These are phyloP conservation scores for Pelecanoides urinatrix DNA, from an alignment of 2,113 vertebrate species.

Conservation along the genomic window DNA sequence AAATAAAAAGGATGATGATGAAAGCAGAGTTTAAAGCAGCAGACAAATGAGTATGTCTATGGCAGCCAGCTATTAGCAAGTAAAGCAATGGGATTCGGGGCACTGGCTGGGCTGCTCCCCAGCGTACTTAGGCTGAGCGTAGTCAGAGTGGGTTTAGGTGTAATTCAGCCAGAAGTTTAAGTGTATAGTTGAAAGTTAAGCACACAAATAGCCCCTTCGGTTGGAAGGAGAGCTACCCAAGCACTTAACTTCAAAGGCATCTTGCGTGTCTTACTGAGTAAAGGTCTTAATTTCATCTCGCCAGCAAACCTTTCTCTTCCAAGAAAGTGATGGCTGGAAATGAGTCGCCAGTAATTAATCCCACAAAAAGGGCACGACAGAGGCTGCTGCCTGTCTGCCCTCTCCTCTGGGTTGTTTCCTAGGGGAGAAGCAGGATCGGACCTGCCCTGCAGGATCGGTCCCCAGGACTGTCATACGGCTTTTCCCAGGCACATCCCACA, in stretches of 20 bases:
- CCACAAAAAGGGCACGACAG: not conserved
- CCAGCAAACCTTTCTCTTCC: not conserved
- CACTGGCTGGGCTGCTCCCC: not conserved
- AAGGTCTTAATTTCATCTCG: not conserved
- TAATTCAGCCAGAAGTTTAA: not conserved
- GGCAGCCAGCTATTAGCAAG: slow-evolving; percentile 2
- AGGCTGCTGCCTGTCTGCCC: not conserved
- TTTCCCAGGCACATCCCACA: not conserved
- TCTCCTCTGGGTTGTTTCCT: not conserved
- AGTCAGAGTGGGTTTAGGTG: not conserved
- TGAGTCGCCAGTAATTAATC: not conserved
- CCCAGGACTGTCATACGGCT: not conserved
- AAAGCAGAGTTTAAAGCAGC: not conserved
- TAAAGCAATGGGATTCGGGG: not conserved
- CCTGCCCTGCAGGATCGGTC: not conserved
- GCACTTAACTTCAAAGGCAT: not conserved
- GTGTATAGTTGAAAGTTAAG: not conserved
- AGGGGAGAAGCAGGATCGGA: not conserved
- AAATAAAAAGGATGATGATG: not conserved
- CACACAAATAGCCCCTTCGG: not conserved
- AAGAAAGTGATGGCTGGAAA: not conserved
- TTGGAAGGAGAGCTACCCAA: not conserved
- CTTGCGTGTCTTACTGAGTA: not conserved
- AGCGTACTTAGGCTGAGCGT: fast-evolving
- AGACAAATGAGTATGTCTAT: not conserved